Conservation (phyloP, 2,888 invertebrate species). For the Caenorhabditis imperialis region DNA sequence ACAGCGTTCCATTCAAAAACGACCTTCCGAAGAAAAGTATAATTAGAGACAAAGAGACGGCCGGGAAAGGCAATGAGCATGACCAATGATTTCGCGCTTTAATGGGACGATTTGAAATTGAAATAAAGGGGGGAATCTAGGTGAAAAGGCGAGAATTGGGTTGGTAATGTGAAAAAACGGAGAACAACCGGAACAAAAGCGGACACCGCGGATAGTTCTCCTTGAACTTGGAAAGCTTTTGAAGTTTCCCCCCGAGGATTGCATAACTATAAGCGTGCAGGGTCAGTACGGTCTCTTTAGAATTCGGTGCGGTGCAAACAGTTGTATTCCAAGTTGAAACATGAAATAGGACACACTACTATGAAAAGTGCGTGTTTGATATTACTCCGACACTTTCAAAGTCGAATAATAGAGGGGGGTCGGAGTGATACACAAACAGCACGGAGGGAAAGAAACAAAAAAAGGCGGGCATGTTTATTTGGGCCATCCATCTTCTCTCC, state of each 20-base stretch:
- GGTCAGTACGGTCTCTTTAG: no score
- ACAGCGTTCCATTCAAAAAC: constrained; percentile 48
- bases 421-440: constrained; percentile 3
- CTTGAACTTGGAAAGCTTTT: constrained; percentile 14
- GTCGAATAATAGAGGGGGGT: background rate
- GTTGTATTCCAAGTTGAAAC: background rate
- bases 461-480: constrained; percentile 38
- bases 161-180: constrained; percentile 37
- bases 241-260: no score
- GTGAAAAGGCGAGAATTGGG: constrained; percentile 27
- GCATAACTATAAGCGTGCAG: no score
- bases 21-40: constrained; percentile 44
- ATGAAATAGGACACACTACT: background rate
- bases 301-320: constrained; percentile 1
- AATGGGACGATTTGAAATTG: constrained; percentile 40
- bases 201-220: constrained; percentile 5
- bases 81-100: constrained; percentile 51
- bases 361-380: background rate
- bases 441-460: constrained; percentile 3
- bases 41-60: constrained; percentile 41
- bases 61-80: constrained; percentile 41
- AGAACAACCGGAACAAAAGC: constrained; percentile 40
- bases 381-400: background rate
- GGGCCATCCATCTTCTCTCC: constrained; percentile 42
- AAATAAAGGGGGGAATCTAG: constrained; percentile 19